Conservation (phyloP, 2,888 invertebrate genomes). For the Cephus sareptanus region DNA sequence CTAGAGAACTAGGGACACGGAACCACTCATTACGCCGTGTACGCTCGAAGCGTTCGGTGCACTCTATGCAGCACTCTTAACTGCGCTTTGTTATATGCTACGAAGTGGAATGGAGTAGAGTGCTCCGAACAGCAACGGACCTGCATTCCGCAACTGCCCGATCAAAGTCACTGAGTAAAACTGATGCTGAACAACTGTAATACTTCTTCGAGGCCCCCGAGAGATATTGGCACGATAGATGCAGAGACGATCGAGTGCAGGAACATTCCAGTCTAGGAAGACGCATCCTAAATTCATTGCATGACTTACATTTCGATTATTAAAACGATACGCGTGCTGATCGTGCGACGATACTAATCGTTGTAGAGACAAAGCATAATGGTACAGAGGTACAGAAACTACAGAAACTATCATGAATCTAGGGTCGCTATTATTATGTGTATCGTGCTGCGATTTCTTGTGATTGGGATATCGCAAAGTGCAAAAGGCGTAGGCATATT, state of each 20-base stretch:
- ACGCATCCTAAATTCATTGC: not conserved
- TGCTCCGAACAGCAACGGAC: not conserved
- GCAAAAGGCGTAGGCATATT: not conserved
- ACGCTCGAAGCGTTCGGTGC: not conserved
- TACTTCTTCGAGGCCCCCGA: not conserved
- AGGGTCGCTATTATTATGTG: not conserved
- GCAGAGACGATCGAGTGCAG: not conserved
- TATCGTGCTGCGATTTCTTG: not conserved
- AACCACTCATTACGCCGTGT: slow-evolving; percentile 20
- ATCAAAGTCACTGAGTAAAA: not conserved
- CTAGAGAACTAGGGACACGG: slow-evolving; percentile 25
- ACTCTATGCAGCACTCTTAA: not conserved
- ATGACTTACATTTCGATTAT: not conserved
- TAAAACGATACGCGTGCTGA: not conserved
- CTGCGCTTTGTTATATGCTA: not conserved
- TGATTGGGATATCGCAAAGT: not conserved
- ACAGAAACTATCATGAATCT: not conserved
- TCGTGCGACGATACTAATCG: not conserved
- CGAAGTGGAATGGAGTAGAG: not conserved
- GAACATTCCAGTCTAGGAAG: not conserved
- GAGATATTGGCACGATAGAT: not conserved
- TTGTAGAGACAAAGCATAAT: not conserved
- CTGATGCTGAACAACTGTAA: not conserved
- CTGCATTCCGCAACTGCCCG: not conserved
- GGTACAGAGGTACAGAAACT: not conserved